phyloP scores from a whole-genome alignment of 2,113 vertebrate species.

The Reinhardtius hippoglossoides region DNA sequence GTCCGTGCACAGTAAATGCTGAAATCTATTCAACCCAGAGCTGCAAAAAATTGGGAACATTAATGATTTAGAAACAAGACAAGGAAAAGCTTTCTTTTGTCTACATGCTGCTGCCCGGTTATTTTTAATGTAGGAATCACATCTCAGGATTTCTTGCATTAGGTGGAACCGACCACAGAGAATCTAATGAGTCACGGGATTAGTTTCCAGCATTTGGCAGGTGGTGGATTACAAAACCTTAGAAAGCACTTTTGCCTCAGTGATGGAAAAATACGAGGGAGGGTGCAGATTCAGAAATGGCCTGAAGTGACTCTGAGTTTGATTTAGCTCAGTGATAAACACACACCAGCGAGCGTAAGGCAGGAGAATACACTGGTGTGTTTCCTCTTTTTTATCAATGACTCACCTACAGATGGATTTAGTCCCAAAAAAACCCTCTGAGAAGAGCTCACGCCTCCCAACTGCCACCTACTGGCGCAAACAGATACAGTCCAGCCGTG shows the following conservation, averaged over 20 bases:
- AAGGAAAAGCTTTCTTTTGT: neutral
- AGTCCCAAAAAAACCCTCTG: neutral
- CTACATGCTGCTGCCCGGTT: neutral
- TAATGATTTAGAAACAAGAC: constrained; percentile 14
- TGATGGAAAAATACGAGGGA: neutral
- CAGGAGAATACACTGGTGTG: neutral
- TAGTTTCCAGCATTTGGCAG: neutral
- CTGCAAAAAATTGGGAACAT: neutral
- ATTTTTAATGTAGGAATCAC: neutral
- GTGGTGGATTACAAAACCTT: neutral
- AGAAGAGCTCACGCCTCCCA: constrained; percentile 12
- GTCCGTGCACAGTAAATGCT: neutral
- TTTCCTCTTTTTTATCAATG: constrained; percentile 15
- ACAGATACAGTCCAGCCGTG: constrained; percentile 2
- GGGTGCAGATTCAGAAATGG: neutral
- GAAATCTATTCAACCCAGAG: neutral
- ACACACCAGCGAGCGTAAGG: neutral
- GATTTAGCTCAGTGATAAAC: neutral
- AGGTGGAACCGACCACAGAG: too few relatives aligned
- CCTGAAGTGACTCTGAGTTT: neutral
- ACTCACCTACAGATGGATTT: neutral
- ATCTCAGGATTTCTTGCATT: neutral
- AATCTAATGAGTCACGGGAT: neutral
- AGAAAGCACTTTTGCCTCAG: neutral
- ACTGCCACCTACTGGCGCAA: constrained; percentile 61